These are phyloP conservation scores for Chanos chanos DNA, from an alignment of 2,797 vertebrate species.

Conservation along the genomic window DNA sequence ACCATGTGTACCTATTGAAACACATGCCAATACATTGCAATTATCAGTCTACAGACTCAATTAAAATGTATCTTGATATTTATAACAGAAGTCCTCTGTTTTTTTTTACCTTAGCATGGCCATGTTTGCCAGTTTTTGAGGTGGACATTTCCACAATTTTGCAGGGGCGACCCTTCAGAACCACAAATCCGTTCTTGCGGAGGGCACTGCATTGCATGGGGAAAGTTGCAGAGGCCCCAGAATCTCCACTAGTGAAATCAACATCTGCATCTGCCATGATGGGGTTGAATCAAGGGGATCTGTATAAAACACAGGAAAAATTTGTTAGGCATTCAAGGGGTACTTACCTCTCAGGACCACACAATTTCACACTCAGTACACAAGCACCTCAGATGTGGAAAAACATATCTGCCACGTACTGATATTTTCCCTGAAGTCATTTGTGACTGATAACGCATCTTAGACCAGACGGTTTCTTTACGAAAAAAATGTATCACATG, in stretches of 20 bases:
- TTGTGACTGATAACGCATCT: no score
- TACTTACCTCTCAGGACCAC: not conserved
- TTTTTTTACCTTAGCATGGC: constrained; percentile 89
- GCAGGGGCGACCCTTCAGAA: constrained; percentile 88
- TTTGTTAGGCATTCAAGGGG: not conserved
- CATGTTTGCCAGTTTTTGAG: constrained; percentile 96
- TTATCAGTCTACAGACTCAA: no score
- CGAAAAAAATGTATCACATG: no score
- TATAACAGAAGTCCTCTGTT: not conserved
- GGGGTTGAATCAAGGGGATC: constrained; percentile 66
- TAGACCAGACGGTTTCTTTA: no score
- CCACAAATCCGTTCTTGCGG: constrained; percentile 90
- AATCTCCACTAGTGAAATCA: constrained; percentile 91
- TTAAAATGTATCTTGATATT: not conserved
- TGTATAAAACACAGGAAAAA: constrained; percentile 17
- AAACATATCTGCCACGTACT: no score
- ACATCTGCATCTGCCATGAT: constrained; percentile 88
- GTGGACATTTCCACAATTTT: constrained; percentile 97
- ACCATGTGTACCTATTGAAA: constrained; percentile 88
- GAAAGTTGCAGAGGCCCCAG: constrained; percentile 83
- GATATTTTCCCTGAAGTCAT: no score
- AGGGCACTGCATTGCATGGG: constrained; percentile 92
- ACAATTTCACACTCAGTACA: no score
- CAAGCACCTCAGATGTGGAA: no score
- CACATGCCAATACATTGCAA: not conserved